These are phyloP conservation scores for Triplophysa rosa DNA, from an alignment of 2,113 vertebrate genomes.

Conservation along the genomic window DNA sequence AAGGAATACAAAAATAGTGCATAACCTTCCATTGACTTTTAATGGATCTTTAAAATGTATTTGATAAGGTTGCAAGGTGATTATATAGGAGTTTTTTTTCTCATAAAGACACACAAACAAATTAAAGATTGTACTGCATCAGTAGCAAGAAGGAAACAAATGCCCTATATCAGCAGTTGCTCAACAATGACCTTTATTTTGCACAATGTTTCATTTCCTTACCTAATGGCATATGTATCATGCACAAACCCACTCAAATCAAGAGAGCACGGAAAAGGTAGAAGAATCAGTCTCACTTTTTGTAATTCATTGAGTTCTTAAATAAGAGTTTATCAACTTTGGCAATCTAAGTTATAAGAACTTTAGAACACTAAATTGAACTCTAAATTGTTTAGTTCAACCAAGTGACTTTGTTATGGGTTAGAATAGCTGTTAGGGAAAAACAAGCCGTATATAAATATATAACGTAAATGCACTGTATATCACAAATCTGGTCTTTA, in stretches of 20 bases:
- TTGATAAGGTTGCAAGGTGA: too few relatives aligned
- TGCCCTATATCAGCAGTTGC: conserved; percentile 10
- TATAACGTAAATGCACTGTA: conserved; percentile 51
- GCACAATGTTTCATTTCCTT: conserved; percentile 20
- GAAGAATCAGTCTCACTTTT: conserved; percentile 9
- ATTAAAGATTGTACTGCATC: too few relatives aligned
- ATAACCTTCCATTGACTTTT: too few relatives aligned
- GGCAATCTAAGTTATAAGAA: conserved; percentile 53
- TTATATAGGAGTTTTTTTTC: too few relatives aligned
- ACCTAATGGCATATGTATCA: not conserved
- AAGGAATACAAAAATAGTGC: too few relatives aligned
- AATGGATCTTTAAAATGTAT: too few relatives aligned
- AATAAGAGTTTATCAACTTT: conserved; percentile 54
- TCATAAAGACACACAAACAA: too few relatives aligned
- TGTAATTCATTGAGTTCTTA: conserved; percentile 39
- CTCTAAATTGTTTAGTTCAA: conserved; percentile 59
- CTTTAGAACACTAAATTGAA: conserved; percentile 53
- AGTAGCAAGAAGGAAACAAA: too few relatives aligned
- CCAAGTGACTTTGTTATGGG: conserved; percentile 44
- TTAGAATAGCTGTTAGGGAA: conserved; percentile 50
- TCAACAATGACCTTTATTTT: conserved; percentile 20
- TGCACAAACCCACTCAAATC: not conserved
- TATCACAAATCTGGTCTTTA: not conserved
- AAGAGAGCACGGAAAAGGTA: not conserved
- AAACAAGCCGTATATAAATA: conserved; percentile 17